Evolutionary conservation across 2,113 vertebrate genomes (phyloP).

Genomic region (Podocnemis expansa): DNA sequence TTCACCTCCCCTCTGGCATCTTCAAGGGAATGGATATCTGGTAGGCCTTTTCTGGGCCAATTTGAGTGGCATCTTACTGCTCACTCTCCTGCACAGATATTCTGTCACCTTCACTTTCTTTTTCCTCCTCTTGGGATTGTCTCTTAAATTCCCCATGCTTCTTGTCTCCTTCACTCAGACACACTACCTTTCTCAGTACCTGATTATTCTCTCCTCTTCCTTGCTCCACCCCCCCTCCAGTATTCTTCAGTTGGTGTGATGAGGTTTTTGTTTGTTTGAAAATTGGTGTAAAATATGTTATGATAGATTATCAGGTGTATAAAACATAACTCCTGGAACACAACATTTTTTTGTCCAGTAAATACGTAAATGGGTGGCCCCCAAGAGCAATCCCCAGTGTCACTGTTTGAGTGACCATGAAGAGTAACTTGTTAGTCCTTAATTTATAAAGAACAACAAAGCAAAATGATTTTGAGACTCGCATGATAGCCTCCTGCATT

Average conservation of each 20-base stretch:
- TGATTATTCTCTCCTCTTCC: neutral
- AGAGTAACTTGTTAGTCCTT: neutral
- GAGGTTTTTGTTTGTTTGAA: neutral
- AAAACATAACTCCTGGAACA: neutral
- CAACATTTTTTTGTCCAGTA: neutral
- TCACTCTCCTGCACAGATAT: neutral
- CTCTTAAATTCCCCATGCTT: neutral
- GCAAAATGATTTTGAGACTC: neutral
- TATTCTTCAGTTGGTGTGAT: neutral
- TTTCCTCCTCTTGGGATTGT: neutral
- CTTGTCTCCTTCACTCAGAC: neutral
- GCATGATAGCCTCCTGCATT: neutral
- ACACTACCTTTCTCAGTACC: neutral
- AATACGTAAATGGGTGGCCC: neutral
- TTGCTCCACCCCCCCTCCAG: no score
- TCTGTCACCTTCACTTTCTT: neutral
- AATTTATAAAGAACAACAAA: neutral
- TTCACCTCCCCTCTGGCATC: neutral
- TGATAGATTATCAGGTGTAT: neutral
- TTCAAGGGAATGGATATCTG: neutral
- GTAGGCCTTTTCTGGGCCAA: neutral
- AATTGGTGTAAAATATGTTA: neutral
- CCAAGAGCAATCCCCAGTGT: neutral
- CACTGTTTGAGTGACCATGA: neutral
- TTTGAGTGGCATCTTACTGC: neutral